Conservation (phyloP, 1,140 invertebrate species). For the Zeugodacus cucurbitae region DNA sequence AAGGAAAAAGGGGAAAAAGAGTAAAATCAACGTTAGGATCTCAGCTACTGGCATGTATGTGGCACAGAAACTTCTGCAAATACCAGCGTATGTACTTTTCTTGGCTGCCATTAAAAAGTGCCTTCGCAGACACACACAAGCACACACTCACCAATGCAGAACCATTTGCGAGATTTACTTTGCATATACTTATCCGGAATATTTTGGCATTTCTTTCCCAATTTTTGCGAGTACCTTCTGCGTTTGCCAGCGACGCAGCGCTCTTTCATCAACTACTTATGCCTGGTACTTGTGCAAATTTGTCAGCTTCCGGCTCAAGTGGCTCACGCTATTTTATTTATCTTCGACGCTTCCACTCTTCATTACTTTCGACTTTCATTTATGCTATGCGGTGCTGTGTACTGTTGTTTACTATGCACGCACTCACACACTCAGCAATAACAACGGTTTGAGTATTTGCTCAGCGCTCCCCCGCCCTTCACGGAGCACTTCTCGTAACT, state of each 20-base stretch:
- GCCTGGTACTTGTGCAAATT: not conserved
- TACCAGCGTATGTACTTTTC: not conserved
- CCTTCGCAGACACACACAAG: not conserved
- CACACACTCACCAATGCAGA: not conserved
- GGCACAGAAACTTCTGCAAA: not conserved
- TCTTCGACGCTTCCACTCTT: not conserved
- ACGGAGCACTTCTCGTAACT: not conserved
- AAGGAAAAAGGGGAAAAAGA: not conserved
- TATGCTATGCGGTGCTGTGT: no score
- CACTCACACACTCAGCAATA: not conserved
- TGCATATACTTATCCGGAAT: not conserved
- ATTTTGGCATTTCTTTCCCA: not conserved
- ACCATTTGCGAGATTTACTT: not conserved
- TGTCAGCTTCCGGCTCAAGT: slow-evolving; percentile 27
- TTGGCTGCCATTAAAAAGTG: not conserved
- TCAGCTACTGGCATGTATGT: not conserved
- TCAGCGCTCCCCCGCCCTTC: not conserved
- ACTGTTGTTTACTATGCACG: not conserved
- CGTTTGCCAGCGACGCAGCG: not conserved
- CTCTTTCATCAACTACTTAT: not conserved
- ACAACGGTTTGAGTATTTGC: not conserved
- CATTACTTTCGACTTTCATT: not conserved
- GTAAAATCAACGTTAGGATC: not conserved
- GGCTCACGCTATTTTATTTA: slow-evolving; percentile 29
- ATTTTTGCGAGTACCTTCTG: not conserved